A percentile compares a stretch with the other conserved stretches of the same genome.
Conservation (phyloP, 1,140 invertebrate species). For the Ostrea edulis region DNA sequence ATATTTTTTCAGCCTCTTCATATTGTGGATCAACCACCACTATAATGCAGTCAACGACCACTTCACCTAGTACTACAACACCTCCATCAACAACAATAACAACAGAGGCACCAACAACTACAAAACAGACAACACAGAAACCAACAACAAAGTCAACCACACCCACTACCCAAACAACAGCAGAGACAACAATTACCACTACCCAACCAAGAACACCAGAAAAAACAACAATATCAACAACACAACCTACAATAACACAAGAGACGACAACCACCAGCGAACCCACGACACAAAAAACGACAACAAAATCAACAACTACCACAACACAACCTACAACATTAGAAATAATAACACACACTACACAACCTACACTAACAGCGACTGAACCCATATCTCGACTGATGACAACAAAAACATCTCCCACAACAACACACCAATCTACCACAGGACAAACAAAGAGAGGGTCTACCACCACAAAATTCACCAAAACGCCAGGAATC, state of each 20-base stretch:
- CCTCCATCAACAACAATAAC: background rate
- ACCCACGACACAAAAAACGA: background rate
- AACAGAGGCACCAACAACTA: background rate
- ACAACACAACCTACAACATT: background rate
- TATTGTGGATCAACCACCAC: background rate
- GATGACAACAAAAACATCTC: background rate
- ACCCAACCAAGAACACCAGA: background rate
- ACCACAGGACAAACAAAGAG: no score
- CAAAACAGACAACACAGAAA: background rate
- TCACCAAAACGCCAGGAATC: background rate
- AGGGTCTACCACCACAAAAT: background rate
- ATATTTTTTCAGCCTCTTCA: background rate
- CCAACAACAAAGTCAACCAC: background rate
- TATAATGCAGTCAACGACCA: background rate
- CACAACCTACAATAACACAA: background rate
- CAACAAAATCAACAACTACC: background rate
- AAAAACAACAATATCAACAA: constrained; percentile 4
- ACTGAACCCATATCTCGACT: background rate
- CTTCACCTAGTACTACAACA: background rate
- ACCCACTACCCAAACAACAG: background rate
- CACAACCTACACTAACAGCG: background rate
- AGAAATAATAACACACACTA: background rate
- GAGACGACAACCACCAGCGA: background rate
- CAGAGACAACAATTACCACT: background rate
- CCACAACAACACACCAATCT: background rate